Percentiles rank a stretch among this genome's conserved stretches.
phyloP scores from a whole-genome alignment of 2,797 vertebrate genomes.

The Masticophis lateralis region DNA sequence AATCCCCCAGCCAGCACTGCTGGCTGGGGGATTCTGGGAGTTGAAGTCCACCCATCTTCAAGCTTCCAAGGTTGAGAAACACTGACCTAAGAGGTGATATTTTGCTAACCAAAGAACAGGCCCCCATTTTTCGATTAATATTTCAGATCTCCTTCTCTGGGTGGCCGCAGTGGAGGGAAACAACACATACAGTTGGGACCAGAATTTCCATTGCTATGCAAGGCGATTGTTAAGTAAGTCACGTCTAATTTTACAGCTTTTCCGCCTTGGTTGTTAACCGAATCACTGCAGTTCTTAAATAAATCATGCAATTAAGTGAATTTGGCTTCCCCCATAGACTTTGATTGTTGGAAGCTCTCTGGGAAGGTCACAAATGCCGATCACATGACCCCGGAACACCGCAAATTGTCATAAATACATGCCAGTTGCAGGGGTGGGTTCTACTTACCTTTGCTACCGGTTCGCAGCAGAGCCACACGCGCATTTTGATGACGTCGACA shows the following conservation, averaged over 20 bases:
- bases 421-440: neutral
- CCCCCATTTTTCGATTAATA: neutral
- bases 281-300: neutral
- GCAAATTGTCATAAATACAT: neutral
- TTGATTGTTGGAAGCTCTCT: neutral
- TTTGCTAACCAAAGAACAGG: neutral
- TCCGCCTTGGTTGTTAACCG: neutral
- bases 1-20: no score
- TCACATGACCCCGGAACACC: neutral
- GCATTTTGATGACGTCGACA: no score
- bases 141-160: neutral
- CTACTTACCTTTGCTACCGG: no score
- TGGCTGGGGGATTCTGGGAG: no score
- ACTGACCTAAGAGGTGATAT: neutral
- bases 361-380: neutral
- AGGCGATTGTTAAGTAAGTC: neutral
- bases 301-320: neutral
- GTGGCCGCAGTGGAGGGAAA: neutral
- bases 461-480: no score
- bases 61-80: no score
- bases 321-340: neutral
- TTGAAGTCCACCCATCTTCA: no score
- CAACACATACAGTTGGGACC: neutral
- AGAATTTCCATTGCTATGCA: neutral
- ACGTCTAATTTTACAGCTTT: neutral